phyloP scores from a whole-genome alignment of 2,113 vertebrate species.

The Cygnus atratus region DNA sequence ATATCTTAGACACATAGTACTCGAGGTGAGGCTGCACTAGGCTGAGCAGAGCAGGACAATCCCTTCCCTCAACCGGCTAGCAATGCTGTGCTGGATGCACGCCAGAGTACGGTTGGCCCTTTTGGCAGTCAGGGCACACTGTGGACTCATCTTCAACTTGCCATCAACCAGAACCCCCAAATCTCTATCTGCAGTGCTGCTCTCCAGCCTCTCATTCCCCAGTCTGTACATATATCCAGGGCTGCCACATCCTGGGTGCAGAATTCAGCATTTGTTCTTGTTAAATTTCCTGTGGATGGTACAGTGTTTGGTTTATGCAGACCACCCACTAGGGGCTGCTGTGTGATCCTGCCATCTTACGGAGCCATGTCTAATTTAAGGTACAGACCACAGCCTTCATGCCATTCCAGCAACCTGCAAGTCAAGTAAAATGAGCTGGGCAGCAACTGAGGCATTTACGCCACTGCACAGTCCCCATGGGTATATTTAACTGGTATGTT shows the following conservation, averaged over 20 bases:
- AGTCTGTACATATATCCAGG: too few relatives aligned
- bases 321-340: not conserved
- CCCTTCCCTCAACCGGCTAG: not conserved
- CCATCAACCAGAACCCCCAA: too few relatives aligned
- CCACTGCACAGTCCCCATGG: not conserved
- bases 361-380: not conserved
- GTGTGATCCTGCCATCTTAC: not conserved
- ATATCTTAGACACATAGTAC: not conserved
- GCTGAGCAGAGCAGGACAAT: not conserved
- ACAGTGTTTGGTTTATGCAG: not conserved
- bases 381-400: not conserved
- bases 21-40: not conserved
- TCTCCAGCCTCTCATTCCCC: too few relatives aligned
- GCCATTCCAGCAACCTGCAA: not conserved
- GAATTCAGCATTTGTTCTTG: too few relatives aligned
- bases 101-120: too few relatives aligned
- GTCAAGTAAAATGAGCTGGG: not conserved
- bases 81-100: too few relatives aligned
- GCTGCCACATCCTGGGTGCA: too few relatives aligned
- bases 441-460: not conserved
- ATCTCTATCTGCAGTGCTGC: too few relatives aligned
- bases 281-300: too few relatives aligned
- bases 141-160: too few relatives aligned
- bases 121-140: too few relatives aligned
- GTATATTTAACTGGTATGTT: not conserved